Evolutionary conservation across 2,113 vertebrate genomes (phyloP).

Genomic region (Mobula hypostoma): DNA sequence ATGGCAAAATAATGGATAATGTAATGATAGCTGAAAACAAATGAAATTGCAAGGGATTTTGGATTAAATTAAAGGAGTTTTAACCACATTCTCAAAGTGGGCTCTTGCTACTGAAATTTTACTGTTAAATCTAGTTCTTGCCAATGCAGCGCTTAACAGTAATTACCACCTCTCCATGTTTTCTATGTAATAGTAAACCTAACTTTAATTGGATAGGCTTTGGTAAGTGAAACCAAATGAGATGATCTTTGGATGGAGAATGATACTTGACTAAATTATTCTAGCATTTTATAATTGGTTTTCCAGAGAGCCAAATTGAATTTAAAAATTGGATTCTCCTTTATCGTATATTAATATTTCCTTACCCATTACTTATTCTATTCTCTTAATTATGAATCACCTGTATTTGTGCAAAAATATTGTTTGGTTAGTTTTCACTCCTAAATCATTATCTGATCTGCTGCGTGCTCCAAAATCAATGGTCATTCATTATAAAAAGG

Average conservation of each 20-base stretch:
- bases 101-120: not conserved
- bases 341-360: not conserved
- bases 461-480: not conserved
- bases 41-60: not conserved
- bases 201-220: not conserved
- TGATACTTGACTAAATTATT: not conserved
- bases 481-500: not conserved
- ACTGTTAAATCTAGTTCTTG: not conserved
- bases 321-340: not conserved
- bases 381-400: not conserved
- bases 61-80: not conserved
- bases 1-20: not conserved
- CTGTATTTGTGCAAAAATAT: not conserved
- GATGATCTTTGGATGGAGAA: not conserved
- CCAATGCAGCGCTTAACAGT: not conserved
- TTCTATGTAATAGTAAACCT: not conserved
- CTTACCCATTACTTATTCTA: not conserved
- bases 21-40: not conserved
- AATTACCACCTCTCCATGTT: not conserved
- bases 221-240: conserved; percentile 4
- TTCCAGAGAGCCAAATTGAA: not conserved
- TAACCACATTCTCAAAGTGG: not conserved
- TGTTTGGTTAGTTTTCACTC: not conserved
- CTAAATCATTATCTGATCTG: not conserved
- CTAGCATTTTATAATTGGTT: not conserved